These are phyloP conservation scores for Channa maculata DNA, from an alignment of 2,113 vertebrate genomes.

Conservation along the genomic window DNA sequence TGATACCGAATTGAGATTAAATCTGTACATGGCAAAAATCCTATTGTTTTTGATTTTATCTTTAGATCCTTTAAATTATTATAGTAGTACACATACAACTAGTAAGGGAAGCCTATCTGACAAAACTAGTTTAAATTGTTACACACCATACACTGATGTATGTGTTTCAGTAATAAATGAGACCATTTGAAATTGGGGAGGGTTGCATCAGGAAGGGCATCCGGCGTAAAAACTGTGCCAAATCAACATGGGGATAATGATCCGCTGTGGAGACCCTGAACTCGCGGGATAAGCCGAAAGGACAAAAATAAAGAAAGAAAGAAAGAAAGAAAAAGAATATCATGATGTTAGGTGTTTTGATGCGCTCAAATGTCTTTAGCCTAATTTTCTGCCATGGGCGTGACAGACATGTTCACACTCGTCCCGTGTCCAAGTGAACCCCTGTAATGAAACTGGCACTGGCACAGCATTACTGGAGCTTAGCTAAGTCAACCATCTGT, in stretches of 20 bases:
- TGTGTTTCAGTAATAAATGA: background rate
- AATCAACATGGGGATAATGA: too few species aligned
- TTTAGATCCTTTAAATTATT: background rate
- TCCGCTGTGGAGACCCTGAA: too few species aligned
- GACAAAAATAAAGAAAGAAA: too few species aligned
- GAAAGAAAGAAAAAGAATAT: too few species aligned
- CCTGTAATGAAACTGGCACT: slow-evolving; percentile 70
- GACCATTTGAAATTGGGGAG: too few species aligned
- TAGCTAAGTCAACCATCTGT: slow-evolving; percentile 74
- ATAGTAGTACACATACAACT: background rate
- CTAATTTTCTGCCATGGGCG: slow-evolving; percentile 29
- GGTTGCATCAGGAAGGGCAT: too few species aligned
- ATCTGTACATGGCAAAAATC: background rate
- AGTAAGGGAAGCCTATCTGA: background rate
- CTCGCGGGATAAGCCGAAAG: too few species aligned
- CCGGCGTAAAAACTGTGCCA: too few species aligned
- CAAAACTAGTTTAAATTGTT: background rate
- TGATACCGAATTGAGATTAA: background rate
- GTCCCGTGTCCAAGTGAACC: slow-evolving; percentile 60
- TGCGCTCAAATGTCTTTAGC: slow-evolving; percentile 8
- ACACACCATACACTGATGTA: too few species aligned
- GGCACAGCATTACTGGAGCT: slow-evolving; percentile 44
- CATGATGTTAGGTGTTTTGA: slow-evolving; percentile 5
- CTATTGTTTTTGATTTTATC: background rate
- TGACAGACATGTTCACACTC: slow-evolving; percentile 62